Evolutionary conservation across 2,888 invertebrate species (phyloP).

Genomic region (Leucoma salicis): DNA sequence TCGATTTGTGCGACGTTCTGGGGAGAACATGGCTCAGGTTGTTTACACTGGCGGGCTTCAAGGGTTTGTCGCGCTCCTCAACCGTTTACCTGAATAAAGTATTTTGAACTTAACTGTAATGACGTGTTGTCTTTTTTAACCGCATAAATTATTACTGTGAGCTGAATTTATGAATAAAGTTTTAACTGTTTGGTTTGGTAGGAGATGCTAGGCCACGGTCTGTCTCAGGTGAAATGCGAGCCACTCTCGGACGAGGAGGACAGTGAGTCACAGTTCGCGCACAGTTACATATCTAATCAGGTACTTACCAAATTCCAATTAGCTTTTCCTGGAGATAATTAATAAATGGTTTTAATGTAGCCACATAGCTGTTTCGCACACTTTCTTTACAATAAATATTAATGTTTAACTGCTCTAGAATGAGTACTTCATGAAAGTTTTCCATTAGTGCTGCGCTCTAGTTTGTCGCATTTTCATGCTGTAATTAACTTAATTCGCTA

Average conservation of each 20-base stretch:
- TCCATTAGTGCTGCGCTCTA: constrained; percentile 1
- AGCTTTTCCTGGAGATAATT: neutral
- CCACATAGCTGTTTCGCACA: constrained; percentile 2
- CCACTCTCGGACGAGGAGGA: constrained; percentile 67
- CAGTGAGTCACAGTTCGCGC: constrained; percentile 50
- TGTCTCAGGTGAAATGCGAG: constrained; percentile 62
- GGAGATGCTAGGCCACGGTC: constrained; percentile 67
- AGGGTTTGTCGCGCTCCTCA: constrained; percentile 17
- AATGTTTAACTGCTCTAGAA: neutral
- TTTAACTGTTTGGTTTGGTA: constrained; percentile 24
- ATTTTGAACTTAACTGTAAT: constrained; percentile 9
- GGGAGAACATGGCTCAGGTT: constrained; percentile 36
- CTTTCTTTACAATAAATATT: constrained; percentile 5
- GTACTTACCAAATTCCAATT: constrained; percentile 35
- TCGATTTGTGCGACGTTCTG: constrained; percentile 54
- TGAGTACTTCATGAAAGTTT: constrained; percentile 4
- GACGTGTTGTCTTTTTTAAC: constrained; percentile 1
- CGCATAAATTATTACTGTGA: neutral
- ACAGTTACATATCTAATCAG: constrained; percentile 48
- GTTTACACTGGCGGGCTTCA: constrained; percentile 27
- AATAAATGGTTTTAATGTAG: constrained; percentile 7
- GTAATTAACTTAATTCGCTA: neutral
- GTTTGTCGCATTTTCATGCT: constrained; percentile 4
- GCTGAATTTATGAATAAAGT: neutral
- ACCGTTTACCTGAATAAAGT: constrained; percentile 5